Evolutionary conservation across 2,888 invertebrate genomes (phyloP), one percentile per base, ranked within the genome.

Genomic region (Amiota communis): DNA sequence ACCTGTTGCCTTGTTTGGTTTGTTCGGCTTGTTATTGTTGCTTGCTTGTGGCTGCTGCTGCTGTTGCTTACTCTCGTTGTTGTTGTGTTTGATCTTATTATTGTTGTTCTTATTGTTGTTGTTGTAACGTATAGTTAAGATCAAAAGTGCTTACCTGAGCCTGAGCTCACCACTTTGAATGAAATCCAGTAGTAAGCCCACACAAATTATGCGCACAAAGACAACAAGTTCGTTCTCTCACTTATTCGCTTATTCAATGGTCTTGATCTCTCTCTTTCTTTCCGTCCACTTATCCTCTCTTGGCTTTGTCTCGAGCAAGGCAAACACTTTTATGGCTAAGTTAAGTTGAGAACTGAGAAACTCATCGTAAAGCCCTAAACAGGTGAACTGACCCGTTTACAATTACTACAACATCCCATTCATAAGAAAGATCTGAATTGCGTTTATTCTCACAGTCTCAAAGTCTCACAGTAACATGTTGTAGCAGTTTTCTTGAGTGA

Each of bases 1-100:
- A 82, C 82, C 82, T 82, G 81, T 82, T 82, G 80, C 80, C 76
- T 73, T 78, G 78, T 78, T 79, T 77, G 78, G 76, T 75, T 74
- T 69, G 57, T 20, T 73, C 47, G 53, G 61, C 59, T 68, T 59
- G 46, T 67, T 46, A 23, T 57, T 71, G n/a, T 74, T 72, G 72
- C 72, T 69, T 36, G 72, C 67, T 70, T 48, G 48, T 67, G 56
- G 57, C 49, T 48, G 56, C 56, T 69, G 63, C 64, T 69, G 59
- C 48, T 56, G 23, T 68, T 70, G 36, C 36, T 36, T 36, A 6
- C 36, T 36, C 36, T 15, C 12, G 61, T 70, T 64, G 57, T n/a
- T 70, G 20, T 72, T 74, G 65, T 74, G 3, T 23, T 23, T 23
- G 23, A 23, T 23, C 23, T 23, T 23, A 23, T 23, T 23, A 3